Percentiles rank a stretch among this genome's conserved stretches.
phyloP scores from a whole-genome alignment of 2,888 invertebrate genomes.

The Parochlus steinenii region DNA sequence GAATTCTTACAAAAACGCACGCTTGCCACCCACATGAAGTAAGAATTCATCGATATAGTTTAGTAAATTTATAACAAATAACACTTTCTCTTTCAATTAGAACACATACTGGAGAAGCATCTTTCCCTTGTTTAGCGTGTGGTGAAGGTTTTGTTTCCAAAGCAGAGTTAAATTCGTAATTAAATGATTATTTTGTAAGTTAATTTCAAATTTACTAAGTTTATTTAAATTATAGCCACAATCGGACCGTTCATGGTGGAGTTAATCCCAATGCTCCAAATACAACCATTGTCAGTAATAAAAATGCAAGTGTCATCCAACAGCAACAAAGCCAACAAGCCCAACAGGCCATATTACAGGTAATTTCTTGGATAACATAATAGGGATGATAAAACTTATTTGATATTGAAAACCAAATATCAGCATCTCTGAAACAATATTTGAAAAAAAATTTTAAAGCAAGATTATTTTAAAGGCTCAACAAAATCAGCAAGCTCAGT shows the following conservation, averaged over 20 bases:
- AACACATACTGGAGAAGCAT: slow-evolving; percentile 57
- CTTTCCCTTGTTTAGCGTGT: slow-evolving; percentile 56
- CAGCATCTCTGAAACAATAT: no score
- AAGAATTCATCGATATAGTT: slow-evolving; percentile 16
- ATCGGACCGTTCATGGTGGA: slow-evolving; percentile 36
- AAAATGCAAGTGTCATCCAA: slow-evolving; percentile 11
- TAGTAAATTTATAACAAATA: slow-evolving; percentile 1
- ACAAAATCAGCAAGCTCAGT: slow-evolving; percentile 19
- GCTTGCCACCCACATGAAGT: slow-evolving; percentile 65
- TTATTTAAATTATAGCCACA: no score
- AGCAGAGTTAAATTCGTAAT: slow-evolving; percentile 47
- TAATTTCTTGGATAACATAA: no score
- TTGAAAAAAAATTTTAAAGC: no score
- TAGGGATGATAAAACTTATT: no score
- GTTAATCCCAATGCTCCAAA: slow-evolving; percentile 29
- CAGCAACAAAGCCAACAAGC: slow-evolving; percentile 10
- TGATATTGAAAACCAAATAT: no score
- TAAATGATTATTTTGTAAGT: no score
- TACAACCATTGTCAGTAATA: slow-evolving; percentile 23
- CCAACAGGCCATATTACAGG: no score
- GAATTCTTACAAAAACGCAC: slow-evolving; percentile 75
- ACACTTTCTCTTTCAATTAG: slow-evolving; percentile 26
- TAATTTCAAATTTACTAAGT: no score
- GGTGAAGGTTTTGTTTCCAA: slow-evolving; percentile 61
- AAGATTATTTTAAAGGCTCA: no score